A percentile compares a stretch with the other conserved stretches of the same genome.
Evolutionary conservation across 2,888 invertebrate genomes (phyloP).

Genomic region (Pterobdella sp.): DNA sequence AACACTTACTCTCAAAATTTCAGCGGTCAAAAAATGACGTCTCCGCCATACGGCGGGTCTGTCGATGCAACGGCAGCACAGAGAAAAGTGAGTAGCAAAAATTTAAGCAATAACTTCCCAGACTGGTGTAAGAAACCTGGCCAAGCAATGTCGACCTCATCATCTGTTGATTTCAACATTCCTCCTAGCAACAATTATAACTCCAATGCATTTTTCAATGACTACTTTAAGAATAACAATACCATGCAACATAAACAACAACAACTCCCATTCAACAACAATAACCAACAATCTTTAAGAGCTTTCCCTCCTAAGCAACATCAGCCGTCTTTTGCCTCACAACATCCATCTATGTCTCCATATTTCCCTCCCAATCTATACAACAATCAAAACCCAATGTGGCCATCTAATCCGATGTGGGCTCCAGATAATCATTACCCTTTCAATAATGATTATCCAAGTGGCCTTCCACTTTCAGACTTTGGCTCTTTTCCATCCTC

Average conservation of each 20-base stretch:
- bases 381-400: slow-evolving; percentile 26
- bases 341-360: slow-evolving; percentile 7
- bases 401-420: slow-evolving; percentile 30
- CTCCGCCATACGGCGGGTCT: neutral
- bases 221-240: slow-evolving; percentile 15
- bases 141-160: neutral
- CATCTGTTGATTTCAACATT: neutral
- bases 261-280: neutral
- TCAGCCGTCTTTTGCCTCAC: neutral
- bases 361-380: slow-evolving; percentile 28
- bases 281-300: neutral
- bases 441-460: neutral
- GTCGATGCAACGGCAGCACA: neutral
- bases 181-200: neutral
- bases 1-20: neutral
- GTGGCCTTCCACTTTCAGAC: neutral
- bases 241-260: neutral
- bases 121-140: slow-evolving; percentile 21
- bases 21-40: neutral
- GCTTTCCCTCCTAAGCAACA: neutral
- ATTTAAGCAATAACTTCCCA: neutral
- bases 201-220: neutral
- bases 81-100: slow-evolving; percentile 5
- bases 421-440: neutral
- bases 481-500: neutral